Percentiles rank a stretch among this genome's conserved stretches.
These are phyloP conservation scores for Stegodyphus mimosarum DNA, from an alignment of 1,140 invertebrate genomes.

Conservation along the genomic window DNA sequence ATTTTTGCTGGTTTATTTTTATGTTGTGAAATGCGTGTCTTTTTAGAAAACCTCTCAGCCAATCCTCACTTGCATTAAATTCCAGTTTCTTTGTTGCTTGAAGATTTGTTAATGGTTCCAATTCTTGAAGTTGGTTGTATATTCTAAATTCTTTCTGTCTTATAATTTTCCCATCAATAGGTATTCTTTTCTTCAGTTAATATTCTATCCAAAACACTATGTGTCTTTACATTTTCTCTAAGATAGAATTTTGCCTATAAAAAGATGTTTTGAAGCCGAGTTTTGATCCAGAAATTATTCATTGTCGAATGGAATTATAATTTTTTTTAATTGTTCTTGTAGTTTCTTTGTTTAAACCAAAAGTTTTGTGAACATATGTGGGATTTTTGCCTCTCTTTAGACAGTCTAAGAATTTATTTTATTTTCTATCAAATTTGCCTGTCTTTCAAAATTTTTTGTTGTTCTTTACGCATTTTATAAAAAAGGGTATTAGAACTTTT, in stretches of 20 bases:
- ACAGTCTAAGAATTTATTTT: no score
- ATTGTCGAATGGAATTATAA: neutral
- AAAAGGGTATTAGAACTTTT: no score
- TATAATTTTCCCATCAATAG: neutral
- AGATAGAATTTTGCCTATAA: neutral
- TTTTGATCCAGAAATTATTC: neutral
- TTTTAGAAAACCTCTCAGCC: neutral
- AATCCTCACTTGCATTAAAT: conserved; percentile 4
- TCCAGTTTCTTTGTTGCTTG: neutral
- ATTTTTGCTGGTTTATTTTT: conserved; percentile 23
- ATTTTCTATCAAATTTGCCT: no score
- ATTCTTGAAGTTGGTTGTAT: conserved; percentile 6
- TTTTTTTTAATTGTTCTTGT: neutral
- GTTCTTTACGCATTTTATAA: no score
- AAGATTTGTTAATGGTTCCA: neutral
- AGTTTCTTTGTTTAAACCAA: no score
- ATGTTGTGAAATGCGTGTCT: neutral
- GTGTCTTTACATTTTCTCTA: neutral
- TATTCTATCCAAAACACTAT: neutral
- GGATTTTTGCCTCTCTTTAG: no score
- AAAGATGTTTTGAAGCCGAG: neutral
- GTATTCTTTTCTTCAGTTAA: neutral
- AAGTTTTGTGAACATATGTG: no score
- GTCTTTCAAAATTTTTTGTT: neutral
- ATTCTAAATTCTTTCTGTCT: neutral